Conservation (phyloP, 23 tunicate genomes). For the Halocynthia roretzi region DNA sequence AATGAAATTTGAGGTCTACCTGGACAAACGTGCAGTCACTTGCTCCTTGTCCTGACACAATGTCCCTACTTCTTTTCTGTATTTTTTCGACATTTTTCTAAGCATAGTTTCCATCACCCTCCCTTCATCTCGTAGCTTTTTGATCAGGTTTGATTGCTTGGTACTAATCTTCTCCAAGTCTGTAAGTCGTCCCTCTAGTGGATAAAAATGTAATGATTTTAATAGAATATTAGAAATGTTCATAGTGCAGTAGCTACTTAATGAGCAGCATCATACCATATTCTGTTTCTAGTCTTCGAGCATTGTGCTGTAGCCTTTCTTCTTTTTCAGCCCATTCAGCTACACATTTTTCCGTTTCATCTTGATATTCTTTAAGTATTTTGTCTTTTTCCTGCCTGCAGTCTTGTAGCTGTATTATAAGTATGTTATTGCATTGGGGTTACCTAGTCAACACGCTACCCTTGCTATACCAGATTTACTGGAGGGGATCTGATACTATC, state of each 20-base stretch:
- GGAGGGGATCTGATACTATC: too few species aligned
- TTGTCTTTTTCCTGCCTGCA: too few species aligned
- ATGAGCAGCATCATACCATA: not conserved
- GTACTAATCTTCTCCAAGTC: constrained; percentile 52
- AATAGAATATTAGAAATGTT: too few species aligned
- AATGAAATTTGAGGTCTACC: constrained; percentile 16
- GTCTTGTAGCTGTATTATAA: too few species aligned
- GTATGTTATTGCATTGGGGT: too few species aligned
- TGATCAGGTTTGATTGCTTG: constrained; percentile 49
- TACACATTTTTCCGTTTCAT: too few species aligned
- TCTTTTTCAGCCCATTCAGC: too few species aligned
- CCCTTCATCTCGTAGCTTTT: constrained; percentile 48
- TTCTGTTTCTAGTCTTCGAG: not conserved
- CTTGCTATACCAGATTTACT: too few species aligned
- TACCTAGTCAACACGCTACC: too few species aligned
- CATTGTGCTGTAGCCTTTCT: not conserved
- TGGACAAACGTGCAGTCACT: constrained; percentile 11
- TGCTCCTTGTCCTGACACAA: constrained; percentile 45
- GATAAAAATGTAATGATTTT: not conserved
- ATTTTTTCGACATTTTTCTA: constrained; percentile 32
- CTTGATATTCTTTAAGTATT: too few species aligned
- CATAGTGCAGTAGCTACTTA: too few species aligned
- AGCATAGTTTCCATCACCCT: constrained; percentile 28
- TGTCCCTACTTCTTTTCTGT: constrained; percentile 52
- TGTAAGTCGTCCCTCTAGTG: constrained; percentile 34